Base-by-base conservation (phyloP, 2,797 vertebrate species). In the Gastrophryne carolinensis region DNA sequence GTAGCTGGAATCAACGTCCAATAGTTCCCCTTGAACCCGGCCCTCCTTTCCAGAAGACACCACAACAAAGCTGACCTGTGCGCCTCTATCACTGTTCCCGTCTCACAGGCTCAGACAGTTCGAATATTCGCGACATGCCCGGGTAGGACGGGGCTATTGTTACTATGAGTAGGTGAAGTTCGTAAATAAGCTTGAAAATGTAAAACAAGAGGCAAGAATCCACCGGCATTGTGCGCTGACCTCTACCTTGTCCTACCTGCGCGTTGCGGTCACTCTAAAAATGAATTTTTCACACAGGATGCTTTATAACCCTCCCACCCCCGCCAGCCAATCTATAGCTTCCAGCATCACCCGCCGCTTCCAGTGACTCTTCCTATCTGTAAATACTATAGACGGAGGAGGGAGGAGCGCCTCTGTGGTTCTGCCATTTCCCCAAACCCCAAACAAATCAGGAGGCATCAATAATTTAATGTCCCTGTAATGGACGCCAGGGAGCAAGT, bases 401-500 rank as follows among this genome's bases (percentile, higher is more conserved):
- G 12, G n/a, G 1, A 17, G 54, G 58, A 80, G 75, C 74, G 74
- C 72, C 72, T 68, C 41, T 81, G 85, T 83, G 84, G 83, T 85
- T 85, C 68, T 85, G 85, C 85, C 84, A 86, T 87, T 88, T 86
- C 86, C 86, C 75, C 85, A 88, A 87, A 86, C 87, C 86, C 84
- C 79, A 85, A 84, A 84, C 84, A 87, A 87, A 78, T 86, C 85
- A 85, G 73, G 80, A 85, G 69, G 81, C 81, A 89, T 89, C 86
- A 89, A 89, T 89, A 88, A 89, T 89, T 88, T 86, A 89, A 84
- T 78, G 83, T 74, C 82, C 84, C 83, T 85, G 87, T 89, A 89
- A 89, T 89, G 86, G 86, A 88, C 85, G 86, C 82, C 81, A 72
- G 75, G 75, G 75, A 78, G 47, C 68, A 63, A 76, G 66, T 65